Conservation (phyloP, 1,140 invertebrate genomes). For the Helicoverpa armigera region DNA sequence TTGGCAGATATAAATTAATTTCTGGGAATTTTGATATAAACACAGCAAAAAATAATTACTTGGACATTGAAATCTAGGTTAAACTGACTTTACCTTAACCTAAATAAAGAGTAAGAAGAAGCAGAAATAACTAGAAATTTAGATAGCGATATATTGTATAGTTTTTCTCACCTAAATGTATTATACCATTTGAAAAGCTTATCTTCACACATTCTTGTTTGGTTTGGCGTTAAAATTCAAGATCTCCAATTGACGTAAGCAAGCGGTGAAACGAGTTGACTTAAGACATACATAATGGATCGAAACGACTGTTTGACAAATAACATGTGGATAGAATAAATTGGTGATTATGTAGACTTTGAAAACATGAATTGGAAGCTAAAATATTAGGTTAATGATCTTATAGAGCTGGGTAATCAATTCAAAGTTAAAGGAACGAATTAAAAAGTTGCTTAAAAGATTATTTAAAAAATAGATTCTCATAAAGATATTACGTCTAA, state of each 20-base stretch:
- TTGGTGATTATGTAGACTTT: neutral
- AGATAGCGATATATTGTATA: neutral
- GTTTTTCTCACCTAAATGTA: neutral
- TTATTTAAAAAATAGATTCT: neutral
- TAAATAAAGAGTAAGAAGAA: neutral
- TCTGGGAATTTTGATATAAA: too few species aligned
- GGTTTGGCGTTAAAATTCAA: slow-evolving; percentile 19
- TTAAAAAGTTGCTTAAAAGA: neutral
- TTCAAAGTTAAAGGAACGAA: neutral
- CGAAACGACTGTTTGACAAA: neutral
- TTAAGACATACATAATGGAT: slow-evolving; percentile 17
- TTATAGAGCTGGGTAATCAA: neutral
- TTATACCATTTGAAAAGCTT: neutral
- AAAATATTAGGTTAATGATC: neutral
- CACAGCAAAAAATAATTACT: neutral
- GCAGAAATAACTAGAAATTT: too few species aligned
- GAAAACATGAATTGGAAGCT: neutral
- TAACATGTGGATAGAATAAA: neutral
- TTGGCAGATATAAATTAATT: too few species aligned
- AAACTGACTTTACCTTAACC: neutral
- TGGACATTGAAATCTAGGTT: neutral
- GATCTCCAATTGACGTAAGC: slow-evolving; percentile 6
- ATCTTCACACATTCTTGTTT: neutral
- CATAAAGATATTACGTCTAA: too few species aligned
- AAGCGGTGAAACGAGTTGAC: slow-evolving; percentile 14